phyloP scores from a whole-genome alignment of 2,797 vertebrate genomes.

The Pipistrellus nathusii region DNA sequence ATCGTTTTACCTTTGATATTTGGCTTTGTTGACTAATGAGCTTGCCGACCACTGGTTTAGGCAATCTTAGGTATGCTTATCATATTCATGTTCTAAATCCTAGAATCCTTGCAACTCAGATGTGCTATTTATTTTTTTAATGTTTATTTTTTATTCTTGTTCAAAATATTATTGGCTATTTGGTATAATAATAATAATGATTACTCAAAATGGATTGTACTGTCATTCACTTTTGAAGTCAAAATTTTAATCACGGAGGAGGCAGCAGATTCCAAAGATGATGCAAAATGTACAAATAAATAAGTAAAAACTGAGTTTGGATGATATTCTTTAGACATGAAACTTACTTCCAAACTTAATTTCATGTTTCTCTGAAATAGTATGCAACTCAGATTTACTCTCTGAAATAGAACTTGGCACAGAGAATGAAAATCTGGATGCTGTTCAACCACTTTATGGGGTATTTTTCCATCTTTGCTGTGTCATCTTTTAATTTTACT shows the following conservation, averaged over 20 bases:
- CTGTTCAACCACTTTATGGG: conserved; percentile 54
- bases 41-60: background rate
- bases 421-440: conserved; percentile 42
- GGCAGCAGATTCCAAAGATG: background rate
- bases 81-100: background rate
- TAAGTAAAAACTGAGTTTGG: conserved; percentile 4
- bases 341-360: conserved; percentile 58
- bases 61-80: background rate
- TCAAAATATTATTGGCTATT: conserved; percentile 13
- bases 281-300: conserved; percentile 41
- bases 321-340: conserved; percentile 57
- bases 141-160: conserved; percentile 34
- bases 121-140: background rate
- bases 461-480: conserved; percentile 64
- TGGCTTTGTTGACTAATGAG: no score
- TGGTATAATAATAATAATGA: background rate
- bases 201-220: background rate
- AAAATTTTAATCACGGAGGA: conserved; percentile 60
- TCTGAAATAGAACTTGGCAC: conserved; percentile 71
- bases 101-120: background rate
- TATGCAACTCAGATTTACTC: conserved; percentile 55
- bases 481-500: conserved; percentile 76
- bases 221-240: background rate
- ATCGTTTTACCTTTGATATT: no score
- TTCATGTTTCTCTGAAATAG: conserved; percentile 63